Base-by-base conservation (phyloP, 2,888 invertebrate species). In the Dryobotodes eremita region DNA sequence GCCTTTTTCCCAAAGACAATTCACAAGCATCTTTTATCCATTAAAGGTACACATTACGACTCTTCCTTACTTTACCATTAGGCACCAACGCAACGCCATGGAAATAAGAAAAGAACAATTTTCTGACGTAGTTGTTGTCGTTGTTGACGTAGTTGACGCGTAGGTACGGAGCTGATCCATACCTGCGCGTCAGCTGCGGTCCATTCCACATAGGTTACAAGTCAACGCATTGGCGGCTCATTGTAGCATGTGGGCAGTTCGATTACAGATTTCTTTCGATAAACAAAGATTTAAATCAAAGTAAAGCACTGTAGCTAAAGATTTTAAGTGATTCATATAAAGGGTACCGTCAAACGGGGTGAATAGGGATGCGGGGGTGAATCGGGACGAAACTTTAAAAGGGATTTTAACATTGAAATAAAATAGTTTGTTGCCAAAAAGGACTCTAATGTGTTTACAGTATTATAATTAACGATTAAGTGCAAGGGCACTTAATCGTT, bases 151-250 rank as follows among this genome's bases (percentile, higher is more conserved):
- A 36, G 31, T 36, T 36, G 31, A 36, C 31, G 31, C 3, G 31
- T 36, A 36, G 31, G 3, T 36, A 36, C 31, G 31, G 31, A 36
- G 7, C 64, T 8, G 36, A 31, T 6, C 59, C 7, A 26, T 55
- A 70, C 5, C 42, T 42, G 0, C 36, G 10, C 15, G 57, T 74
- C 69, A 81, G 64, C 26, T 48, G 23, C 61, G 20, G 46, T 42
- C 10, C 26, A 20, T 64, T 75, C 82, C 57, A 80, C 80, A 46
- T 75, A 70, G 68, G 82, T 74, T 53, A 70, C 42, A 50, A 68
- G 61, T 48, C 48, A 48, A 55, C 42, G 42, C 17, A 79, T 71
- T 71, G 57, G 31, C 31, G 26, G 42, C 46, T 26, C 20, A 26
- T 13, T 11, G 68, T 50, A 15, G n/a, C n/a, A 23, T 46, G 81